Evolutionary conservation across 2,797 vertebrate species (phyloP).

Genomic region (Triplophysa bombifrons): DNA sequence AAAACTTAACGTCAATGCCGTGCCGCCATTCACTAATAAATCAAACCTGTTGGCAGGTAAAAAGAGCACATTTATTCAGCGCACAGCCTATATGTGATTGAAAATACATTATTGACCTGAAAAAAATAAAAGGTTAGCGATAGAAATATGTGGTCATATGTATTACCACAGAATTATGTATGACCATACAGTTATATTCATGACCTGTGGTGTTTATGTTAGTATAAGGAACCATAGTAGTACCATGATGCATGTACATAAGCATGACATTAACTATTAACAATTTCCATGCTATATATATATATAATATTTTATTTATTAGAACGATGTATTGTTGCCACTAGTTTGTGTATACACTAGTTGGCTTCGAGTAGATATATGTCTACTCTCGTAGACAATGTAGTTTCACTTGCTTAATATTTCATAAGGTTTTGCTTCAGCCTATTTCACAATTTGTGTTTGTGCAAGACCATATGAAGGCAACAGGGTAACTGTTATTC

Average conservation of each 20-base stretch:
- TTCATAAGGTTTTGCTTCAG: not conserved
- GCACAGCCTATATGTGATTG: not conserved
- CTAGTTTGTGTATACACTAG: too few species aligned
- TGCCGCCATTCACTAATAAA: slow-evolving; percentile 91
- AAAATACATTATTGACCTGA: not conserved
- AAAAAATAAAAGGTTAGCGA: not conserved
- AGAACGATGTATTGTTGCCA: not conserved
- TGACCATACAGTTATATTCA: not conserved
- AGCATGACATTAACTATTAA: too few species aligned
- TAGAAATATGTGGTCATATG: not conserved
- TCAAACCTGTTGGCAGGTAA: slow-evolving; percentile 84
- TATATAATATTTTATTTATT: not conserved
- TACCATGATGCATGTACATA: not conserved
- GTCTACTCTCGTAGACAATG: not conserved
- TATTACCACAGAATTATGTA: not conserved
- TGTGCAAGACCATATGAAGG: not conserved
- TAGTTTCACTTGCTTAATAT: not conserved
- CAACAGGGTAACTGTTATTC: not conserved
- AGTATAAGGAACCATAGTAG: not conserved
- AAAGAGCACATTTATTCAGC: not conserved
- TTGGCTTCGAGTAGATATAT: too few species aligned
- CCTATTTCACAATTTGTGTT: not conserved
- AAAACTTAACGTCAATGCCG: slow-evolving; percentile 90
- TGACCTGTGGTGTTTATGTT: not conserved
- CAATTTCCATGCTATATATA: too few species aligned